phyloP scores from a whole-genome alignment of 2,113 vertebrate species.

The Parotia lawesii region DNA sequence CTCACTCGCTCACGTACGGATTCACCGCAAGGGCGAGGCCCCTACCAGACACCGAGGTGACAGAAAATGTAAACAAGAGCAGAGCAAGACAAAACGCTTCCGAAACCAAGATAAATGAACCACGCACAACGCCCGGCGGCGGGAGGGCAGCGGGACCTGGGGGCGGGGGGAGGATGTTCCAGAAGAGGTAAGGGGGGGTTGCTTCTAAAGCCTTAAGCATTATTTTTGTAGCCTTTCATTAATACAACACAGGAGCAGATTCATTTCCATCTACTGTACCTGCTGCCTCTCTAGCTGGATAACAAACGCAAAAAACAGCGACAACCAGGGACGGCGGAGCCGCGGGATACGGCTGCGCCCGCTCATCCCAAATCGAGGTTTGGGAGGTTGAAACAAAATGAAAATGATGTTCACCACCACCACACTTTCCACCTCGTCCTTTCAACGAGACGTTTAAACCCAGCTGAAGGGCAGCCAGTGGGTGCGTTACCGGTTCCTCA shows the following conservation, averaged over 20 bases:
- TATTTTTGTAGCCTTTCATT: background rate
- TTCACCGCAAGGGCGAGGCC: background rate
- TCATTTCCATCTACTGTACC: background rate
- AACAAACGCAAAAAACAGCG: background rate
- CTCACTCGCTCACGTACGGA: background rate
- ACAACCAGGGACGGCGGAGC: background rate
- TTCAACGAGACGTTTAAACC: background rate
- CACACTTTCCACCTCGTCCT: background rate
- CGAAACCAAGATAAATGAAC: background rate
- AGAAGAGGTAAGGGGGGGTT: background rate
- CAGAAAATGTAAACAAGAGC: slow-evolving; percentile 40
- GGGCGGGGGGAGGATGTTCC: background rate
- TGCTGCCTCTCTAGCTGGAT: background rate
- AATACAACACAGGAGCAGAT: slow-evolving; percentile 5
- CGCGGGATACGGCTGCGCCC: background rate
- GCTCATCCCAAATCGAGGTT: background rate
- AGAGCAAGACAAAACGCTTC: slow-evolving; percentile 8
- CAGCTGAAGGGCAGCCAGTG: slow-evolving; percentile 65
- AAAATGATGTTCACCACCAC: background rate
- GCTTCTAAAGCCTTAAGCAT: background rate
- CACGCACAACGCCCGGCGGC: background rate
- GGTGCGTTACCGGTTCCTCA: slow-evolving; percentile 59
- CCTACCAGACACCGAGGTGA: background rate
- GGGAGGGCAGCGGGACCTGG: background rate
- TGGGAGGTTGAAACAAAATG: background rate